Percentiles rank a stretch among this genome's conserved stretches.
Conservation (phyloP, 1,140 invertebrate species). For the Dolichoris vasculosae region DNA sequence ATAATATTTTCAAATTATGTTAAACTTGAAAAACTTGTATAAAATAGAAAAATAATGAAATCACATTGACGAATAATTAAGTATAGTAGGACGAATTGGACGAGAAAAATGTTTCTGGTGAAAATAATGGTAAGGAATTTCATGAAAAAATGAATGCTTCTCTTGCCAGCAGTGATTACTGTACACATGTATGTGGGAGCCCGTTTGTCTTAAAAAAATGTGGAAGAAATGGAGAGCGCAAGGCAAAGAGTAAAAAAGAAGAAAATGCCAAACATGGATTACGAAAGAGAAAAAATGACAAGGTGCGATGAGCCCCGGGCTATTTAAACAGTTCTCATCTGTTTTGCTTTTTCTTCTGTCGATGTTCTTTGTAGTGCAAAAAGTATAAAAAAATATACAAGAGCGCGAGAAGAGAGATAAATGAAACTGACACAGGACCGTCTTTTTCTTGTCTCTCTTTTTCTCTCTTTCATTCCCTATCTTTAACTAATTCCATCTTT, state of each 20-base stretch:
- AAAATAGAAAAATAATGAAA: slow-evolving; percentile 10
- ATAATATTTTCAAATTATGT: no score
- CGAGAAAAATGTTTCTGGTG: slow-evolving; percentile 1
- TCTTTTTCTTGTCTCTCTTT: not conserved
- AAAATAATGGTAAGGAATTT: slow-evolving; percentile 24
- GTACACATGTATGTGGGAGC: not conserved
- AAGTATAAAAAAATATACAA: not conserved
- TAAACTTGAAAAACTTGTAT: no score
- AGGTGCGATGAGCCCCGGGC: slow-evolving; percentile 43
- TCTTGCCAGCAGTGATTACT: not conserved
- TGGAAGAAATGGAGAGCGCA: not conserved
- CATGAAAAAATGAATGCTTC: not conserved
- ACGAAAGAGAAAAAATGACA: slow-evolving; percentile 43
- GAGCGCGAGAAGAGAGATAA: not conserved
- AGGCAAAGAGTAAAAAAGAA: slow-evolving; percentile 19
- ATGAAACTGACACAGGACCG: not conserved
- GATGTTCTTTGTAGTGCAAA: slow-evolving; percentile 6
- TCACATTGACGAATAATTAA: slow-evolving; percentile 33
- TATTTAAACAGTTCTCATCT: slow-evolving; percentile 46
- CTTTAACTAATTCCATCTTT: not conserved
- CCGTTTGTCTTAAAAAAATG: slow-evolving; percentile 17
- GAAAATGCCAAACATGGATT: slow-evolving; percentile 39
- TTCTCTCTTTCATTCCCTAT: not conserved
- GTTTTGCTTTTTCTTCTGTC: slow-evolving; percentile 1
- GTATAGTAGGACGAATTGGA: slow-evolving; percentile 26